Evolutionary conservation across 2,888 invertebrate genomes (phyloP).

Genomic region (Leptinotarsa peninsularis): DNA sequence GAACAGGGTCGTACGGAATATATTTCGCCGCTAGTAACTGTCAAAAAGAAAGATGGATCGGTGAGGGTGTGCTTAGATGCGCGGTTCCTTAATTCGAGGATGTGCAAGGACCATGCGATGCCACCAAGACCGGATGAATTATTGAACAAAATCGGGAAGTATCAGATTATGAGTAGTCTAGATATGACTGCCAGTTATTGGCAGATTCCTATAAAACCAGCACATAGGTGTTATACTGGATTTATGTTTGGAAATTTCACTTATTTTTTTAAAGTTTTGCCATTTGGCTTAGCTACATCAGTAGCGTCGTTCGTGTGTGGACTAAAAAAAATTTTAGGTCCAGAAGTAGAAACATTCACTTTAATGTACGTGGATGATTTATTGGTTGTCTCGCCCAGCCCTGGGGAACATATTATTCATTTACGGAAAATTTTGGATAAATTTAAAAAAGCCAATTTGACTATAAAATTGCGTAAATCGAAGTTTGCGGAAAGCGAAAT

Average conservation of each 20-base stretch:
- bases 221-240: slow-evolving; percentile 17
- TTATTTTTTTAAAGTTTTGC: slow-evolving; percentile 22
- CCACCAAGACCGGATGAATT: slow-evolving; percentile 21
- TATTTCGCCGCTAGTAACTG: not conserved
- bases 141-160: not conserved
- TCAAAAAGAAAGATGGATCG: not conserved
- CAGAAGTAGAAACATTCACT: not conserved
- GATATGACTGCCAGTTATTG: slow-evolving; percentile 20
- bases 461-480: slow-evolving; percentile 15
- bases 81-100: slow-evolving; percentile 10
- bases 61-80: slow-evolving; percentile 14
- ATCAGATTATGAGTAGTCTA: slow-evolving; percentile 14
- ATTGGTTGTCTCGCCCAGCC: not conserved
- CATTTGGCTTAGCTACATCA: slow-evolving; percentile 17
- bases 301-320: slow-evolving; percentile 11
- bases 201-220: slow-evolving; percentile 23
- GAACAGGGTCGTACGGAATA: slow-evolving; percentile 8
- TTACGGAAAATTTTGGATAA: slow-evolving; percentile 5
- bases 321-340: not conserved
- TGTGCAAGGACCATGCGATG: slow-evolving; percentile 15
- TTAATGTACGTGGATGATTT: slow-evolving; percentile 16
- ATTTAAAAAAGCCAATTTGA: not conserved
- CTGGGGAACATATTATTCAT: slow-evolving; percentile 4
- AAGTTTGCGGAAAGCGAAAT: slow-evolving; percentile 3
- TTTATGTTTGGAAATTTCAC: slow-evolving; percentile 7